These are phyloP conservation scores for Harpagus bidentatus DNA, from an alignment of 2,113 vertebrate genomes.

Conservation along the genomic window DNA sequence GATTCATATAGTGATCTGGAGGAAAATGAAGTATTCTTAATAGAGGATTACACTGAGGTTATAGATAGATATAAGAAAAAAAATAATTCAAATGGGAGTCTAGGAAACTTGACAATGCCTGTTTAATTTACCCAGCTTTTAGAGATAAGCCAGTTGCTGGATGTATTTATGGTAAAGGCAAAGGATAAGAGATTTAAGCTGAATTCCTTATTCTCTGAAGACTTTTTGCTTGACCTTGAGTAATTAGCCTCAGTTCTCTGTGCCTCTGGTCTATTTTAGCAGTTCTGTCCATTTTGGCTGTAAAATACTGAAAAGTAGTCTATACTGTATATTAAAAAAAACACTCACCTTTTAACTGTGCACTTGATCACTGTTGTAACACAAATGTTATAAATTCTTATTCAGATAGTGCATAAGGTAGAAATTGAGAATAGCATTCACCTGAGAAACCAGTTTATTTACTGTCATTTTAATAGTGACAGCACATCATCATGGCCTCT, in stretches of 20 bases:
- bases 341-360: background rate
- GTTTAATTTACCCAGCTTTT: background rate
- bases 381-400: background rate
- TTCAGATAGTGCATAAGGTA: background rate
- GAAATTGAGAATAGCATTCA: background rate
- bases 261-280: background rate
- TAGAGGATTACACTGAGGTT: background rate
- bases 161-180: background rate
- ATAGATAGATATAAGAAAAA: background rate
- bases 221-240: background rate
- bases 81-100: background rate
- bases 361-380: background rate
- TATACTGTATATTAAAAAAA: background rate
- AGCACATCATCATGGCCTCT: background rate
- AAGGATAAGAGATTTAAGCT: background rate
- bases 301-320: background rate
- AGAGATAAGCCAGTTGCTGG: background rate
- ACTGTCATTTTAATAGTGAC: background rate
- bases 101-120: background rate
- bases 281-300: background rate
- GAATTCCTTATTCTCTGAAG: background rate
- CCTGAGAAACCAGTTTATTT: background rate
- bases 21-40: slow-evolving; percentile 15
- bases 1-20: background rate
- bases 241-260: background rate